Percentiles rank a stretch among this genome's conserved stretches.
These are phyloP conservation scores for Balaeniceps rex DNA, from an alignment of 2,113 vertebrate species.

Conservation along the genomic window DNA sequence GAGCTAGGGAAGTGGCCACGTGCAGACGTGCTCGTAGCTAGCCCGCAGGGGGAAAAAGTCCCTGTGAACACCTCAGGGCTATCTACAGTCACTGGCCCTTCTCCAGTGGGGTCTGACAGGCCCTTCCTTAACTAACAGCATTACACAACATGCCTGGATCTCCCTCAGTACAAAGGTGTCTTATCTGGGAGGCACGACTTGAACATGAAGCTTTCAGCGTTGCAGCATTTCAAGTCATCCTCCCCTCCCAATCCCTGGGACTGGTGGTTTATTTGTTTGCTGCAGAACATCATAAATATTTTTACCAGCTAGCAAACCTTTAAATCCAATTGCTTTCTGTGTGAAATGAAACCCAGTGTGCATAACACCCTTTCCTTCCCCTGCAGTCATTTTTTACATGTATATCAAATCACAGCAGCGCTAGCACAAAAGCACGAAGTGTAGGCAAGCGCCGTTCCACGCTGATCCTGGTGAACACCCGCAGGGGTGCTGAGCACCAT, in stretches of 20 bases:
- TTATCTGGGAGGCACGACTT: neutral
- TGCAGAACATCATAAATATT: neutral
- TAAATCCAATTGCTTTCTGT: neutral
- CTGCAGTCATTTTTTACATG: neutral
- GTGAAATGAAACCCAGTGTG: neutral
- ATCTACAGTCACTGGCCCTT: neutral
- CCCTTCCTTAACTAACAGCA: neutral
- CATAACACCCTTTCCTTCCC: neutral
- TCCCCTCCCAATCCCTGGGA: neutral
- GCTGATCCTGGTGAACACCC: neutral
- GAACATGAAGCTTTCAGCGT: neutral
- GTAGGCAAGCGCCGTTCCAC: fast-evolving
- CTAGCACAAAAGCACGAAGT: neutral
- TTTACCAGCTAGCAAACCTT: neutral
- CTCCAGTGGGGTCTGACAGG: neutral
- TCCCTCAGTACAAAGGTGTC: neutral
- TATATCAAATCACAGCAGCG: neutral
- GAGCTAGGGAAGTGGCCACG: fast-evolving
- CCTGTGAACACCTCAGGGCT: fast-evolving
- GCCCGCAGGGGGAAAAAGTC: fast-evolving
- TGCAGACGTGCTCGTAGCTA: fast-evolving
- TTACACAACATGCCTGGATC: fast-evolving
- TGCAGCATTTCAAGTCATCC: neutral
- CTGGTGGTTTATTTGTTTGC: neutral
- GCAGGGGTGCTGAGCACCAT: fast-evolving